Base-by-base conservation (phyloP, 2,797 vertebrate species). In the Oceanodroma leucorhoa region DNA sequence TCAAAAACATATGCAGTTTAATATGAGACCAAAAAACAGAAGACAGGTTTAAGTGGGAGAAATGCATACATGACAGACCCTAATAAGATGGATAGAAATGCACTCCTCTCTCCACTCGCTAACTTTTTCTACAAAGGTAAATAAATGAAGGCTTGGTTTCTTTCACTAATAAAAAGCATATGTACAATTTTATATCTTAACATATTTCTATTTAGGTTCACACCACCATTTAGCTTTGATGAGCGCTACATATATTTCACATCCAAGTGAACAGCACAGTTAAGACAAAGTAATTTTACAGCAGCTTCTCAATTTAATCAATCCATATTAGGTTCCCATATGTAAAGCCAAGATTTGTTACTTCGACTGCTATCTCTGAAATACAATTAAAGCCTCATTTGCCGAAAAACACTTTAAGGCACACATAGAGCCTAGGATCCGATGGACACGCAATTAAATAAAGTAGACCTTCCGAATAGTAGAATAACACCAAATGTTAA, bases 221-320 rank as follows among this genome's bases (percentile, higher is more conserved):
- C 5, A 40, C 4, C 17, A 60, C 29, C 66, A 72, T 58, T 79
- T 54, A 70, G 38, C 34, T 92, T 29, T 80, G 58, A 84, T 53
- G 40, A 96, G 58, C 12, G 69, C 11, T 30, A 54, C 64, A 76
- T 61, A 7, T 58, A 94, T 87, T 89, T 86, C 3, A 5, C 51
- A 93, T 71, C 32, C 67, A 92, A 89, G 41, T 38, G 48, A 89
- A 73, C 55, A 80, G 50, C 30, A 71, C 60, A 66, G 46, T 87
- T 94, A 90, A 77, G 34, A 87, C 9, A 53, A 83, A 75, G 41
- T 67, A 82, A 87, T 83, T 87, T 92, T 84, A 94, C n/a, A 92
- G 38, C 34, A 90, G 50, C 45, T 58, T 91, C 78, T 86, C 73
- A 46, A 55, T 80, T 94, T 91, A 53, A 85, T 94, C 80, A 86